Percentiles rank a stretch among this genome's conserved stretches.
Evolutionary conservation across 1,140 invertebrate species (phyloP).

Genomic region (Zaprionus africanus): DNA sequence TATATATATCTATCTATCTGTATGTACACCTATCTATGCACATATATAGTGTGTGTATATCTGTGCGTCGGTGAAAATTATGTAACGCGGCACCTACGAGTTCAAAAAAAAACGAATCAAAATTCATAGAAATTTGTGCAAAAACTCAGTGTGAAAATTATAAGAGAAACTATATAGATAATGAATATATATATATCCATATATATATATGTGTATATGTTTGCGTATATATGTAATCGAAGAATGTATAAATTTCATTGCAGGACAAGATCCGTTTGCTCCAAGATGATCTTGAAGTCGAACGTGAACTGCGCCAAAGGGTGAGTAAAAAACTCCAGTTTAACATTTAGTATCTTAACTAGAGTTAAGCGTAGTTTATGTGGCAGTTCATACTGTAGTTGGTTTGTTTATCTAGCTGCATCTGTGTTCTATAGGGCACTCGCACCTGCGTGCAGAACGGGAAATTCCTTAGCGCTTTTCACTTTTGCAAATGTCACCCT

Average conservation of each 20-base stretch:
- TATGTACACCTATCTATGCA: slow-evolving; percentile 11
- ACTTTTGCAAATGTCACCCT: slow-evolving; percentile 79
- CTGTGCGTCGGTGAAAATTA: slow-evolving; percentile 51
- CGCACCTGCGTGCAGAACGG: slow-evolving; percentile 9
- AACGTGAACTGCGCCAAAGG: slow-evolving; percentile 98
- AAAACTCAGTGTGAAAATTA: slow-evolving; percentile 55
- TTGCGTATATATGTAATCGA: slow-evolving; percentile 43
- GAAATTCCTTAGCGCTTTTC: slow-evolving; percentile 57
- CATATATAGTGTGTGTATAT: slow-evolving; percentile 8
- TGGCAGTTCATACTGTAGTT: not conserved
- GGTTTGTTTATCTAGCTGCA: not conserved
- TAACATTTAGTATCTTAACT: not conserved
- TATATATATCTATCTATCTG: slow-evolving; percentile 14
- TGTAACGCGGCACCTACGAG: slow-evolving; percentile 47
- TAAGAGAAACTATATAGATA: slow-evolving; percentile 21
- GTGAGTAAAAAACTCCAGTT: slow-evolving; percentile 87
- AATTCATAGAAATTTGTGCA: slow-evolving; percentile 31
- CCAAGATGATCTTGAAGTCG: slow-evolving; percentile 98
- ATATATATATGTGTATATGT: slow-evolving; percentile 39
- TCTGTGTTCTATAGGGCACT: not conserved
- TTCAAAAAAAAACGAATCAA: slow-evolving; percentile 42
- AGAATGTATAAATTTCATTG: slow-evolving; percentile 85
- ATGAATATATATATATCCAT: slow-evolving; percentile 46
- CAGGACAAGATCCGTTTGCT: slow-evolving; percentile 99
- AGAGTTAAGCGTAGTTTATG: not conserved